Percentiles rank a stretch among this genome's conserved stretches.
Evolutionary conservation across 2,113 vertebrate genomes (phyloP).

Genomic region (Ochotona curzoniae): DNA sequence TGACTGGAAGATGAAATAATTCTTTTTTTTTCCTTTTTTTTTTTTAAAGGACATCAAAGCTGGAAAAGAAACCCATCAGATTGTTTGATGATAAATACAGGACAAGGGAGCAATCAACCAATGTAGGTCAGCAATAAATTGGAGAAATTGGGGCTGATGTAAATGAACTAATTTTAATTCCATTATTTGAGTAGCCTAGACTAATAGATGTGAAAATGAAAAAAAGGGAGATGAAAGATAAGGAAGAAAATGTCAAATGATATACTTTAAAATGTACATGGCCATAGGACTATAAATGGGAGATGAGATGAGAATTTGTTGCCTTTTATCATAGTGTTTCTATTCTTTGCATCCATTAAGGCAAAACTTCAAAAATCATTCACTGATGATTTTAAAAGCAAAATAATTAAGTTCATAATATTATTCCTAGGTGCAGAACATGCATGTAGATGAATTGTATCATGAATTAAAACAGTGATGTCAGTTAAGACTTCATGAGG

Average conservation of each 20-base stretch:
- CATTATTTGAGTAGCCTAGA: neutral
- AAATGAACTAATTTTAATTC: neutral
- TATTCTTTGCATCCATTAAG: neutral
- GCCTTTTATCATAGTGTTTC: neutral
- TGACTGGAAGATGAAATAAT: too few species aligned
- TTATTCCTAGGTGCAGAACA: neutral
- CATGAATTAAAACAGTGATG: neutral
- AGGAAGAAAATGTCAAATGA: neutral
- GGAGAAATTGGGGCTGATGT: neutral
- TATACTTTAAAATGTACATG: too few species aligned
- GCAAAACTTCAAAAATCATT: neutral
- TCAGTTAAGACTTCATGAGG: neutral
- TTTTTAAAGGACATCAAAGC: neutral
- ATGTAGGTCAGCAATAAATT: neutral
- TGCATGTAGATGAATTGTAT: neutral
- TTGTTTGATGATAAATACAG: neutral
- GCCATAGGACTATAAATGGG: neutral
- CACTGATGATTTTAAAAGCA: neutral
- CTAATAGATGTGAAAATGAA: neutral
- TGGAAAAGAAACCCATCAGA: neutral
- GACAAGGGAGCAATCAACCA: neutral
- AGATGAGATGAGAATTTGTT: neutral
- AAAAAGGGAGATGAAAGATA: neutral
- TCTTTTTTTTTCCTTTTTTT: too few species aligned
- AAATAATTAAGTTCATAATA: neutral